A percentile compares a stretch with the other conserved stretches of the same genome.
phyloP scores from a whole-genome alignment of 2,113 vertebrate genomes.

The Lynx canadensis region DNA sequence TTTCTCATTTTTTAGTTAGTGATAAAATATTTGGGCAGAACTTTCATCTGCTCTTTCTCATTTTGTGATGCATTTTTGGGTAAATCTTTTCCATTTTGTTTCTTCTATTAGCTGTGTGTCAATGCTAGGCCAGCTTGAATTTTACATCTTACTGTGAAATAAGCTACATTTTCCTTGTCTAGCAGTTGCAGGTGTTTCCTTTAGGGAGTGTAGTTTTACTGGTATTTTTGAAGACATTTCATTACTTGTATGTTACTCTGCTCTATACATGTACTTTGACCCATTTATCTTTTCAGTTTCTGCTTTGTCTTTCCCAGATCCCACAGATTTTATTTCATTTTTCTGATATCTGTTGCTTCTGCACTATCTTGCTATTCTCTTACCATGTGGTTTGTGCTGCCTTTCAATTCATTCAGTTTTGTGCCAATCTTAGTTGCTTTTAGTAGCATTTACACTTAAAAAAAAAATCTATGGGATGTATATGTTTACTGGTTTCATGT shows the following conservation, averaged over 20 bases:
- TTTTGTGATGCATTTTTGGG: not conserved
- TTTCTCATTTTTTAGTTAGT: not conserved
- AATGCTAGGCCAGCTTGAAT: not conserved
- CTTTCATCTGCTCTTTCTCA: not conserved
- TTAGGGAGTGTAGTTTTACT: not conserved
- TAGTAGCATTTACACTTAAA: not conserved
- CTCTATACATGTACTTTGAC: not conserved
- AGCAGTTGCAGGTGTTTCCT: not conserved
- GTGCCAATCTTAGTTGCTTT: not conserved
- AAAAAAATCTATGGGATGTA: not conserved
- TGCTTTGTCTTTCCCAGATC: not conserved
- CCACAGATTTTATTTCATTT: not conserved
- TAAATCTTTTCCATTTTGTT: not conserved
- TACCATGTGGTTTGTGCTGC: rapidly evolving
- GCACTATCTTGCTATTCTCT: not conserved
- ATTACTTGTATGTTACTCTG: not conserved
- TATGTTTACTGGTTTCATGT: not conserved
- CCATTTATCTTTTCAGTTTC: not conserved
- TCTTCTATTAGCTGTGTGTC: not conserved
- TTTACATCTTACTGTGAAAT: not conserved
- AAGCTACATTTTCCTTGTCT: not conserved
- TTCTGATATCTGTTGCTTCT: not conserved
- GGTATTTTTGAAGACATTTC: not conserved
- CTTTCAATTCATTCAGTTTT: not conserved
- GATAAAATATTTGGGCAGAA: not conserved